Evolutionary conservation across 2,888 invertebrate species (phyloP).

Genomic region (Lepetodrilus schrolli): DNA sequence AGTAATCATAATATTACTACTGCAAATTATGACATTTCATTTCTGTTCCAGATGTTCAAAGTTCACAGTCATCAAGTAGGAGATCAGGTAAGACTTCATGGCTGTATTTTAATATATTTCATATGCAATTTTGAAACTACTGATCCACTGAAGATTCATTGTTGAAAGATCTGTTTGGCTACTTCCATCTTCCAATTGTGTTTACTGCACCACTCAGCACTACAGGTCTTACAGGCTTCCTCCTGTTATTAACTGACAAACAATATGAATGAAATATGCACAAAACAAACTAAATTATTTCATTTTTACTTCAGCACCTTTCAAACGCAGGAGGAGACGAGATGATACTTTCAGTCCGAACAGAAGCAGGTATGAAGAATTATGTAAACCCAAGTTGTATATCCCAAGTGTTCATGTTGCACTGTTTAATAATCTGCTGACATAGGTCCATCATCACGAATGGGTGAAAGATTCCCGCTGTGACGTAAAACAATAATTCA

Average conservation of each 20-base stretch:
- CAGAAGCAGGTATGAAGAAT: not conserved
- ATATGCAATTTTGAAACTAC: not conserved
- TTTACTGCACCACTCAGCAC: not conserved
- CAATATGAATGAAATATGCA: not conserved
- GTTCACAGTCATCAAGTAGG: not conserved
- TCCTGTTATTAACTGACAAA: not conserved
- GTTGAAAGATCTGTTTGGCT: not conserved
- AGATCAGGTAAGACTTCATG: not conserved
- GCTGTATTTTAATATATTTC: not conserved
- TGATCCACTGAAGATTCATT: not conserved
- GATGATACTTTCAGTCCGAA: not conserved
- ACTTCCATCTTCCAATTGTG: not conserved
- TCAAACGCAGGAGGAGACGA: not conserved
- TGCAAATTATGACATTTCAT: not conserved
- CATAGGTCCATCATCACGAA: too few species aligned
- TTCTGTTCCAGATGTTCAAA: not conserved
- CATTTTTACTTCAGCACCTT: not conserved
- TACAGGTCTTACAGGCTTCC: not conserved
- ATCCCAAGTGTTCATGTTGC: not conserved
- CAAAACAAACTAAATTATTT: too few species aligned
- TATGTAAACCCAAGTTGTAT: not conserved
- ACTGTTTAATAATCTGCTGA: too few species aligned
- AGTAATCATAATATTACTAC: too few species aligned
- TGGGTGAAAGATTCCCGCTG: not conserved
- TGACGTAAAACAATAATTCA: too few species aligned